These are phyloP conservation scores for Brachyhypopomus gauderio DNA, from an alignment of 2,113 vertebrate genomes.

Conservation along the genomic window DNA sequence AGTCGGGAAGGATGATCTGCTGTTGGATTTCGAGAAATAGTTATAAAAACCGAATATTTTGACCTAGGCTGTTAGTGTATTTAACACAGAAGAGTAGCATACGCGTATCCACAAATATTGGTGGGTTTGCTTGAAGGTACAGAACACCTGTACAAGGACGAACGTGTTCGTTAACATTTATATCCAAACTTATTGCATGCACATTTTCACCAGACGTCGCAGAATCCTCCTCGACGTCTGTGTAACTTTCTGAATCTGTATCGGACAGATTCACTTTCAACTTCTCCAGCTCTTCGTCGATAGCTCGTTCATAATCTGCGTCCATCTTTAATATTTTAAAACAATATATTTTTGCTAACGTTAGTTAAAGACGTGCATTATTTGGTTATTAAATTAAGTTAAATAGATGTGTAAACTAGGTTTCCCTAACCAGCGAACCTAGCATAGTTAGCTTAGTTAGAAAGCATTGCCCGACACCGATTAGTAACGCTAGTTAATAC, in stretches of 20 bases:
- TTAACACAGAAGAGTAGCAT: neutral
- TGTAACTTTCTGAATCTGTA: conserved; percentile 56
- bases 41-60: neutral
- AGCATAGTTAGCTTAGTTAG: too few species aligned
- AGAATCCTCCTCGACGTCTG: conserved; percentile 58
- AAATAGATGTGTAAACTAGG: too few species aligned
- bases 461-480: too few species aligned
- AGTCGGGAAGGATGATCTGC: conserved; percentile 75
- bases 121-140: neutral
- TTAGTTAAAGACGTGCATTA: too few species aligned
- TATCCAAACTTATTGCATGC: neutral
- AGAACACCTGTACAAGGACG: neutral
- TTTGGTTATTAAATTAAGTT: too few species aligned
- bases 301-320: conserved; percentile 63
- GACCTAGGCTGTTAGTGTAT: neutral
- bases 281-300: conserved; percentile 72
- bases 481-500: neutral
- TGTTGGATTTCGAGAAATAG: conserved; percentile 61
- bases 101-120: neutral
- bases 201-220: conserved; percentile 52
- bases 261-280: conserved; percentile 68
- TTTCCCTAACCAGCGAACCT: too few species aligned
- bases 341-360: neutral
- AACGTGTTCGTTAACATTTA: too few species aligned
- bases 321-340: conserved; percentile 57